Percentiles rank a stretch among this genome's conserved stretches.
Conservation (phyloP, 2,113 vertebrate genomes). For the Tyrannus savana region DNA sequence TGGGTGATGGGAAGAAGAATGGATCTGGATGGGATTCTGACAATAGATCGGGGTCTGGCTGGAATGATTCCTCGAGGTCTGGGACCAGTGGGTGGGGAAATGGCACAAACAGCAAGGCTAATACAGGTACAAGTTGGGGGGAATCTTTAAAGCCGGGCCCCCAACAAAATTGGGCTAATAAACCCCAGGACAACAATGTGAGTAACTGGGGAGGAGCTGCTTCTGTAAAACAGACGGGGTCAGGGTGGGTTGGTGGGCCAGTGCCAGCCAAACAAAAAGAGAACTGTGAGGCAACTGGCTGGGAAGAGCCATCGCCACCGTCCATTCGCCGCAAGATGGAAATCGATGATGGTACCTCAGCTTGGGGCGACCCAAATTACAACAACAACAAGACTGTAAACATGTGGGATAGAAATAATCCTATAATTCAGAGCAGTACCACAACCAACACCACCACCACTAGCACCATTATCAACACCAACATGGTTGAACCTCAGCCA, state of each 20-base stretch:
- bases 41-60: conserved; percentile 76
- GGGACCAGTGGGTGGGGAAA: conserved; percentile 81
- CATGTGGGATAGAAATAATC: conserved; percentile 97
- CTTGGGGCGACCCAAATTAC: conserved; percentile 93
- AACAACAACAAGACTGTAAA: conserved; percentile 92
- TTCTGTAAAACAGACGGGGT: conserved; percentile 89
- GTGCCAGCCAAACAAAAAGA: conserved; percentile 85
- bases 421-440: conserved; percentile 83
- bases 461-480: conserved; percentile 81
- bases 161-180: conserved; percentile 88
- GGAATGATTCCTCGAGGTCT: conserved; percentile 76
- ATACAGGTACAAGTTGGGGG: conserved; percentile 86
- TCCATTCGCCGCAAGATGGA: conserved; percentile 98
- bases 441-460: conserved; percentile 76
- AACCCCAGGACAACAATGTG: conserved; percentile 86
- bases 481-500: conserved; percentile 79
- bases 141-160: conserved; percentile 84
- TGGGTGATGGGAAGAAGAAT: conserved; percentile 88
- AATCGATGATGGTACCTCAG: conserved; percentile 97
- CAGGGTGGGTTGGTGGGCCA: conserved; percentile 85
- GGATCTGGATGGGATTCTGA: conserved; percentile 87
- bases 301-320: conserved; percentile 96
- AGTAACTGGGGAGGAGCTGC: conserved; percentile 92
- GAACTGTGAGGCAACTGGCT: conserved; percentile 88
- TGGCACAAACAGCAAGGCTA: conserved; percentile 78